Base-by-base conservation (phyloP, 2,113 vertebrate genomes). In the Anoplopoma fimbria region DNA sequence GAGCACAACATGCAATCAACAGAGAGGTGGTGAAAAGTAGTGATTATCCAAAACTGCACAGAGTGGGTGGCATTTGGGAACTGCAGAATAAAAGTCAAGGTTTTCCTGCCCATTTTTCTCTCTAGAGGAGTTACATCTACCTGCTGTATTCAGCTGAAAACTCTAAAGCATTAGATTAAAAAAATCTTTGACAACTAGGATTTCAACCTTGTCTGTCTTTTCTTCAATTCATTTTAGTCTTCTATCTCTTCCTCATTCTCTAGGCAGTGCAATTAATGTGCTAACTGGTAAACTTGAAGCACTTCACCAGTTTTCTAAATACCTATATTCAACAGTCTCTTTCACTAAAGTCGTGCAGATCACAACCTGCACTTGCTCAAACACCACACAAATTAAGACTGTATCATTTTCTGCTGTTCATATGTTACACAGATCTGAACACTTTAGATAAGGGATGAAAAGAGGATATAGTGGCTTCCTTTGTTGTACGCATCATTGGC, bases 41-140 rank as follows among this genome's bases (percentile, higher is more conserved):
- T 83, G 69, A 65, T 74, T 34, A 79, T 81, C 51, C 49, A 69
- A 82, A 87, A 72, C 51, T 14, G 27, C 49, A 72, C 34, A 6
- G 17, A 49, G 75, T 55, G 19, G 31, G 31, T 89, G 88, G 65
- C 77, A 80, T 92, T 92, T 91, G 68, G 69, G 69, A 85, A 72
- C 17, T 64, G 61, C 31, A 42, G 14, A 19, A 67, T n/a, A 29
- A 63, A 62, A 72, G 67, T 71, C 29, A 73, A 82, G 51, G 57
- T 63, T 78, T 69, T 29, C 23, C 21, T 88, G 76, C 67, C 81
- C 55, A 88, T 85, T 85, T 9, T 75, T 2, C 60, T 81, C n/a
- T n/a, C n/a, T n/a, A n/a, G n/a, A n/a, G n/a, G n/a, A n/a, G n/a
- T n/a, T 64, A 47, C 60, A 69, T 42, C n/a, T 17, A 76, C 45